These are phyloP conservation scores for Catostomus latipinnis DNA, from an alignment of 2,797 vertebrate species.

Conservation along the genomic window DNA sequence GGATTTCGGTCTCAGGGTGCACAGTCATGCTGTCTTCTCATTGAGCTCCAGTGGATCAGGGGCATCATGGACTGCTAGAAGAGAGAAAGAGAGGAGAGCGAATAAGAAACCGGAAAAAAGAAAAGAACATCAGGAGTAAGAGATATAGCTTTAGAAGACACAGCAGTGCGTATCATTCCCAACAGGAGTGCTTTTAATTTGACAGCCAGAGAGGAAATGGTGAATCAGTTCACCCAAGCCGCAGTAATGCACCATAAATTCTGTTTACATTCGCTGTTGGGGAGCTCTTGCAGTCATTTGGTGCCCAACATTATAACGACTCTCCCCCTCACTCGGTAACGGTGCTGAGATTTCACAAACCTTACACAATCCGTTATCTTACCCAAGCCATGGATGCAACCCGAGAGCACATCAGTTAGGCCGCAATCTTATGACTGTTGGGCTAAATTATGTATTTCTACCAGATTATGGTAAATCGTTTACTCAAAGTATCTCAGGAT, in stretches of 20 bases:
- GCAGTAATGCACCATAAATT: conserved; percentile 75
- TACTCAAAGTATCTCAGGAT: neutral
- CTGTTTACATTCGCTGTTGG: conserved; percentile 71
- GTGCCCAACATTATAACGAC: conserved; percentile 59
- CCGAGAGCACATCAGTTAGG: neutral
- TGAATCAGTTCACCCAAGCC: conserved; percentile 61
- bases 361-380: conserved; percentile 12
- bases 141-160: conserved; percentile 47
- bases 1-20: conserved; percentile 66
- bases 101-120: conserved; percentile 17
- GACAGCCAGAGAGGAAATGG: conserved; percentile 62
- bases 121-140: conserved; percentile 26
- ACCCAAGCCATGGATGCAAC: conserved; percentile 1
- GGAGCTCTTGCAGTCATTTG: conserved; percentile 64
- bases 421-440: neutral
- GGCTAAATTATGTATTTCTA: neutral
- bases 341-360: conserved; percentile 57
- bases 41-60: conserved; percentile 58
- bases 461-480: conserved; percentile 33
- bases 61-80: conserved; percentile 18
- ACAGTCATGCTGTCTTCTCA: conserved; percentile 62
- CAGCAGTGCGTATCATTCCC: conserved; percentile 58
- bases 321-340: conserved; percentile 53
- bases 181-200: conserved; percentile 69
- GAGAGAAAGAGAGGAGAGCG: conserved; percentile 40